Conservation (phyloP, 2,888 invertebrate genomes). For the Noctua comes region DNA sequence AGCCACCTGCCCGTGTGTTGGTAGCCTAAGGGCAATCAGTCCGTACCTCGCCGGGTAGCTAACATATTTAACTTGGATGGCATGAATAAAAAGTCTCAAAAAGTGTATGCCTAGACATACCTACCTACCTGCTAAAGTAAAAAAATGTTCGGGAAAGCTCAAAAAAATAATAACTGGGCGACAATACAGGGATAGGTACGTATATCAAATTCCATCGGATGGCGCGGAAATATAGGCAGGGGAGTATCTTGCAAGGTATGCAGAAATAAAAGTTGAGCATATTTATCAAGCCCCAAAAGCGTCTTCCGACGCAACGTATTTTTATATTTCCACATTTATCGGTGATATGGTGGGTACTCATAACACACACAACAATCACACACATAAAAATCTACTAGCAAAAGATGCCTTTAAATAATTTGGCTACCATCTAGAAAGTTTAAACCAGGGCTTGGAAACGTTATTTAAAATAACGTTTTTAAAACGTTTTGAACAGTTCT, state of each 20-base stretch:
- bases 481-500: too few relatives aligned
- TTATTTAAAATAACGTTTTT: too few relatives aligned
- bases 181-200: neutral
- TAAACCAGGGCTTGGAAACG: too few relatives aligned
- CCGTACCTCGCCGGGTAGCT: too few relatives aligned
- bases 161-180: neutral
- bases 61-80: too few relatives aligned
- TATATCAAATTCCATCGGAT: neutral
- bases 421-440: too few relatives aligned
- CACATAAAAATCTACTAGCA: neutral
- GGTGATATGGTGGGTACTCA: neutral
- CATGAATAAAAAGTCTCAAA: too few relatives aligned
- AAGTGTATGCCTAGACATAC: too few relatives aligned
- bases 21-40: too few relatives aligned
- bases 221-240: neutral
- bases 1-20: too few relatives aligned
- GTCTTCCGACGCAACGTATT: conserved; percentile 1
- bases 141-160: neutral
- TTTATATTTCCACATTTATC: conserved; percentile 1
- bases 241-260: conserved; percentile 6
- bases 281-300: neutral
- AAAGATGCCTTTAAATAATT: neutral
- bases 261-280: conserved; percentile 7
- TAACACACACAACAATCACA: too few relatives aligned
- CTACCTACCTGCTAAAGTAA: neutral